Evolutionary conservation across 2,797 vertebrate genomes (phyloP), one percentile per base, ranked within the genome.

Genomic region (Sebastes cheni): DNA sequence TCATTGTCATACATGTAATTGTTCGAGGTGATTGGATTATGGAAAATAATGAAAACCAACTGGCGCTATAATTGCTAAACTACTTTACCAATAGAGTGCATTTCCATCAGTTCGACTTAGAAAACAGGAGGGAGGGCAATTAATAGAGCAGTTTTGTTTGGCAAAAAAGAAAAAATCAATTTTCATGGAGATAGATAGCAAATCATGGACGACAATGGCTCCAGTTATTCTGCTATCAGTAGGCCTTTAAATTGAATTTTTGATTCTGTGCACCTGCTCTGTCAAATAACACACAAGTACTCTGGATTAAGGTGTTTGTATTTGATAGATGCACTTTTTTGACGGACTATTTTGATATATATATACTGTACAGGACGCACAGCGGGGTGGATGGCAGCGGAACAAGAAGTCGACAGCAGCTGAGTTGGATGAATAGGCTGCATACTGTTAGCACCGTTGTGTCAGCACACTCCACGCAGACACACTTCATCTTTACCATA

Each of bases 1-100:
- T 60, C 11, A 14, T 14, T 30, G n/a, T 79, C 69, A 77, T 46
- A 46, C 29, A 34, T 72, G 56, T 82, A 59, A 69, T 39, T 76
- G 75, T 79, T 67, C 34, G 23, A 72, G 61, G n/a, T 83, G 77
- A 86, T 89, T 85, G 7, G 12, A 81, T 84, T 87, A 78, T n/a
- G 14, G 54, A 56, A 72, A 79, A 72, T 81, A 87, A 84, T 83
- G 55, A 81, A 82, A 80, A 76, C 18, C 22, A 79, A 75, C 36
- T 82, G 62, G 30, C 5, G 16, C 65, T 85, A 39, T 39, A 80
- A 85, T 67, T 80, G 65, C 70, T 69, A 16, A 72, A 64, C 60
- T 67, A 67, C 66, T 84, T 72, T 27, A 68, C 22, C 22, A 80
- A 54, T 13, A 27, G 39, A 85, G 59, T 67, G 14, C 18, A 75